phyloP scores from a whole-genome alignment of 2,888 invertebrate species.

The Lithodes maja region DNA sequence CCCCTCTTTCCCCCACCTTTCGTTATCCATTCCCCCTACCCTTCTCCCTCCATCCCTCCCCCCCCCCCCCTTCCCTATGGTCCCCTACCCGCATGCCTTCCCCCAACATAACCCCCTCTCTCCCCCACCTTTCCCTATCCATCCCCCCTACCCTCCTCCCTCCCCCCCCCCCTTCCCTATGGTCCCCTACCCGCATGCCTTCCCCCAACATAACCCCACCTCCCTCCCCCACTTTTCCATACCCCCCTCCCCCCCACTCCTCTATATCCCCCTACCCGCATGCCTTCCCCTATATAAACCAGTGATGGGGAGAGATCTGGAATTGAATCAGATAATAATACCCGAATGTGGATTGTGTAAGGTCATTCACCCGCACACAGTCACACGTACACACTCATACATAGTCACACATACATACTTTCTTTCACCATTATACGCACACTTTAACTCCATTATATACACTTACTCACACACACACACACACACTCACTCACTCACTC shows the following conservation, averaged over 20 bases:
- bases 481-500: slow-evolving; percentile 14
- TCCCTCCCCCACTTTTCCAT: not conserved
- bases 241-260: not conserved
- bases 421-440: slow-evolving; percentile 7
- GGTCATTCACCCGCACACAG: not conserved
- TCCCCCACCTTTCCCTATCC: not conserved
- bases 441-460: not conserved
- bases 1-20: not conserved
- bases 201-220: not conserved
- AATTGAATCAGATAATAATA: not conserved
- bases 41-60: not conserved
- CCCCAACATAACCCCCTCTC: not conserved
- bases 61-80: not conserved
- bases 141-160: not conserved
- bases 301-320: not conserved
- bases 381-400: slow-evolving; percentile 24
- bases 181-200: not conserved
- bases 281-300: not conserved
- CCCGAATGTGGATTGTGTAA: not conserved
- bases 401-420: not conserved
- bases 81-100: not conserved
- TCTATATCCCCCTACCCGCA: not conserved
- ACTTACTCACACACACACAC: slow-evolving; percentile 26
- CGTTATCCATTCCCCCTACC: not conserved
- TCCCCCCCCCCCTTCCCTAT: not conserved